A percentile compares a stretch with the other conserved stretches of the same genome.
These are phyloP conservation scores for Geotrupes spiniger DNA, from an alignment of 2,888 invertebrate genomes.

Conservation along the genomic window DNA sequence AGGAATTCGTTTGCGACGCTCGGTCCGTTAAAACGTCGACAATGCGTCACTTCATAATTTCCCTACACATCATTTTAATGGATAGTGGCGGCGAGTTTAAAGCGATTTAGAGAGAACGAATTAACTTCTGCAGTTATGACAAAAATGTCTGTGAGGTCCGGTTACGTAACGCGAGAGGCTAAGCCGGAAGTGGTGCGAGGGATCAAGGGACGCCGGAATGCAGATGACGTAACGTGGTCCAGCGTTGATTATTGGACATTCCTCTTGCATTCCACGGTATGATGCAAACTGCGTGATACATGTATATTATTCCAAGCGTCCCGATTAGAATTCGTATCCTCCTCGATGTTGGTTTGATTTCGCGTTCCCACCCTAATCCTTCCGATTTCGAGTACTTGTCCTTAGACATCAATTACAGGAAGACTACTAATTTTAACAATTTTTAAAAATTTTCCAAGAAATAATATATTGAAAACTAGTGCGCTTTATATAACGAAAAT, in stretches of 20 bases:
- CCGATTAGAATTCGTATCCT: conserved; percentile 30
- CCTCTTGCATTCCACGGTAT: conserved; percentile 40
- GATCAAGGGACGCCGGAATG: conserved; percentile 33
- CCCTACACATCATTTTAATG: conserved; percentile 10
- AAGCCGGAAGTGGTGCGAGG: background rate
- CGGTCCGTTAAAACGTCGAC: background rate
- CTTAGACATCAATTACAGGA: no score
- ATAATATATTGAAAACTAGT: no score
- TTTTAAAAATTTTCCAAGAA: no score
- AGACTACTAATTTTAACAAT: no score
- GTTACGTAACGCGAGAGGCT: conserved; percentile 11
- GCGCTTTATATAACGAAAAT: no score
- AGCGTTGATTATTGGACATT: conserved; percentile 47
- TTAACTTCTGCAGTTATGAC: conserved; percentile 16
- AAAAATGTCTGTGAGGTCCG: conserved; percentile 17
- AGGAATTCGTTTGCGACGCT: background rate
- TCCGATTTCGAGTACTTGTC: no score
- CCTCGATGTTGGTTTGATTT: background rate
- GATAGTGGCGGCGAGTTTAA: conserved; percentile 7
- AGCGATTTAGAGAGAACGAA: conserved; percentile 6
- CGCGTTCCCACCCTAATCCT: no score
- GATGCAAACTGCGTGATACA: conserved; percentile 38
- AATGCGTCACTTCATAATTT: conserved; percentile 10
- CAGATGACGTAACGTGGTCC: conserved; percentile 44
- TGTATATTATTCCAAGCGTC: conserved; percentile 40